These are phyloP conservation scores for Hesperia comma DNA, from an alignment of 2,888 invertebrate species.

Conservation along the genomic window DNA sequence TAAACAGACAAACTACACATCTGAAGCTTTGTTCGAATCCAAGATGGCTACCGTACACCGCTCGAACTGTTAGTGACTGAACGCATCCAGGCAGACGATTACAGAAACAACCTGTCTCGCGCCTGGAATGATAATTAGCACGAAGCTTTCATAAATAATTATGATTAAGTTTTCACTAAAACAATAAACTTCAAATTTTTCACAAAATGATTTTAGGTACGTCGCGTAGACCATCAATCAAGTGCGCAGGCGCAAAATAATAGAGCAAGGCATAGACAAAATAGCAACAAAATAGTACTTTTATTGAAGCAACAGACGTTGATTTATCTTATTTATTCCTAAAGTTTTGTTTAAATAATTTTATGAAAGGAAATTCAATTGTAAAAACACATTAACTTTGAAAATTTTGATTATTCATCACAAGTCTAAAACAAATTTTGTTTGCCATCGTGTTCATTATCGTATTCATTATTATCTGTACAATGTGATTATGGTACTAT, in stretches of 20 bases:
- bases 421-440: too few species aligned
- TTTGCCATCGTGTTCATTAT: too few species aligned
- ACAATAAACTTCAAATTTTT: constrained; percentile 84
- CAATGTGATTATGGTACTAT: not conserved
- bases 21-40: constrained; percentile 87
- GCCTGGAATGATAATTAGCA: constrained; percentile 80
- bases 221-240: constrained; percentile 83
- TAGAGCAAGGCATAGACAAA: constrained; percentile 78
- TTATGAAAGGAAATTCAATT: too few species aligned
- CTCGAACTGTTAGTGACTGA: constrained; percentile 80
- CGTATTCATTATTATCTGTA: too few species aligned
- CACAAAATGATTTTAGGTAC: constrained; percentile 81
- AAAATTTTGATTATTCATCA: too few species aligned
- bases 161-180: constrained; percentile 81
- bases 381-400: too few species aligned
- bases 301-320: not conserved
- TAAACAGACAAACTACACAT: constrained; percentile 85
- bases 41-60: constrained; percentile 87
- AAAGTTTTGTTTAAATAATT: too few species aligned
- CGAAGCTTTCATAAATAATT: constrained; percentile 82
- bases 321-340: constrained; percentile 12
- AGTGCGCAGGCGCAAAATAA: constrained; percentile 84
- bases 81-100: constrained; percentile 79
- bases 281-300: constrained; percentile 41
- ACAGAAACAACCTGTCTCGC: constrained; percentile 75